Evolutionary conservation across 2,888 invertebrate genomes (phyloP).

Genomic region (Lissonota sp.): DNA sequence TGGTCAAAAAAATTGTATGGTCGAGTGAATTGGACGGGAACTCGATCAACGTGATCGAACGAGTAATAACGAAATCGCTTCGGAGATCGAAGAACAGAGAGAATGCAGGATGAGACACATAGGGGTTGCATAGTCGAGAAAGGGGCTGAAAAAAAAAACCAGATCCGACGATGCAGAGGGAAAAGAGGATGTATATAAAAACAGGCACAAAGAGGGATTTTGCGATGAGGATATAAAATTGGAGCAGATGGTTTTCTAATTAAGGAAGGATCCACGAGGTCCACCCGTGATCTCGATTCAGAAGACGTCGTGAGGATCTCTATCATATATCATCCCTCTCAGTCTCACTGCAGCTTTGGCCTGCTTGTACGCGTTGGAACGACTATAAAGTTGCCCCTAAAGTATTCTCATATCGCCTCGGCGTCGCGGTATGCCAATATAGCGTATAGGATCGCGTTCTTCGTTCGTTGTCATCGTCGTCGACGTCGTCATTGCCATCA

Average conservation of each 20-base stretch:
- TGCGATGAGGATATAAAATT: constrained; percentile 6
- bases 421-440: constrained; percentile 82
- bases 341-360: constrained; percentile 32
- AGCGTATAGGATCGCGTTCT: constrained; percentile 70
- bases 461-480: constrained; percentile 37
- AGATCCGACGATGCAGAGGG: background rate
- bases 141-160: background rate
- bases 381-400: constrained; percentile 81
- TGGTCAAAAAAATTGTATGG: no score
- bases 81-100: constrained; percentile 6
- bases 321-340: constrained; percentile 9
- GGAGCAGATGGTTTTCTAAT: constrained; percentile 61
- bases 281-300: constrained; percentile 72
- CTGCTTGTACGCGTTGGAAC: constrained; percentile 46
- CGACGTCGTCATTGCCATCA: constrained; percentile 44
- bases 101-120: background rate
- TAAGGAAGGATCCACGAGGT: constrained; percentile 57
- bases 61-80: constrained; percentile 49
- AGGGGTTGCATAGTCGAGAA: background rate
- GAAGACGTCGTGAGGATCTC: constrained; percentile 56
- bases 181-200: constrained; percentile 5
- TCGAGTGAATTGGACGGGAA: background rate
- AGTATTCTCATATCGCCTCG: constrained; percentile 82
- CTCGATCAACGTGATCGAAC: constrained; percentile 44
- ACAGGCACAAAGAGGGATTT: background rate